Percentiles rank a stretch among this genome's conserved stretches.
Conservation (phyloP, 2,888 invertebrate species). For the Coenonympha arcania region DNA sequence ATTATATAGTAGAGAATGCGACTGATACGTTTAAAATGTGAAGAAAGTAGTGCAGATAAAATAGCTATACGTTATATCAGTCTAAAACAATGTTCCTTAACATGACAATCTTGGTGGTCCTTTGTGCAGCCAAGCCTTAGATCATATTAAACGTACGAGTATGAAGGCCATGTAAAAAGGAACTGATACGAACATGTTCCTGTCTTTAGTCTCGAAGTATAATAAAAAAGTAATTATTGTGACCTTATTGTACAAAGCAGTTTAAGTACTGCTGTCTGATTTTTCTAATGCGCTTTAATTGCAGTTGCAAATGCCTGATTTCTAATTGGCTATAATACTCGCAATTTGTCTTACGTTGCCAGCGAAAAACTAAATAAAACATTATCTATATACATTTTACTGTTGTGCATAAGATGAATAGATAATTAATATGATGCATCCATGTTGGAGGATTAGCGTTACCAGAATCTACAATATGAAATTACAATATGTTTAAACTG, state of each 20-base stretch:
- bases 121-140: background rate
- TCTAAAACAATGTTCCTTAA: background rate
- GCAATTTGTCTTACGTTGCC: no score
- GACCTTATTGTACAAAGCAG: conserved; percentile 5
- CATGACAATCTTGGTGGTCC: background rate
- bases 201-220: background rate
- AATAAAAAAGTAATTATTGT: conserved; percentile 6
- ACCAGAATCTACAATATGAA: no score
- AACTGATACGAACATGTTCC: conserved; percentile 15
- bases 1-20: no score
- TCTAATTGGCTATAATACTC: background rate
- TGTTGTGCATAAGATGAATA: no score
- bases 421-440: no score
- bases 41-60: background rate
- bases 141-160: conserved; percentile 8
- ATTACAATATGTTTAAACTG: no score
- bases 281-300: background rate
- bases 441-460: no score
- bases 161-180: conserved; percentile 19
- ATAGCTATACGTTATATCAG: no score
- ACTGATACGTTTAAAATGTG: no score
- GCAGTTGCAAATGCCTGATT: background rate
- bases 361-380: no score
- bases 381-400: no score
- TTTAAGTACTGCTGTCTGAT: background rate